These are phyloP conservation scores for Hyla sarda DNA, from an alignment of 2,113 vertebrate genomes.

Conservation along the genomic window DNA sequence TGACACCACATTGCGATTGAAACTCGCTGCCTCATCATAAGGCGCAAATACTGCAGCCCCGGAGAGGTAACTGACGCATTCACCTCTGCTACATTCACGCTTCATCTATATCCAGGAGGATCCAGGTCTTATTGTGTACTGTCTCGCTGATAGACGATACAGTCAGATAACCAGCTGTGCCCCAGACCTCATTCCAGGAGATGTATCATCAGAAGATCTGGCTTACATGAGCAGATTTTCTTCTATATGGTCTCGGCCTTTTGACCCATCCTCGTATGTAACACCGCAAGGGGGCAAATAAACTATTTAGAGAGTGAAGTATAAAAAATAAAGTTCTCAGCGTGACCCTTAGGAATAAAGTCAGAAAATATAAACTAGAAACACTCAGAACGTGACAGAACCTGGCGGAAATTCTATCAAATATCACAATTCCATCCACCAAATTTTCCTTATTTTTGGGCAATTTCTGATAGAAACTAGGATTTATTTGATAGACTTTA, in stretches of 20 bases:
- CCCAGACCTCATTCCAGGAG: background rate
- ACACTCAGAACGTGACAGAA: background rate
- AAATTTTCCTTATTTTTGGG: background rate
- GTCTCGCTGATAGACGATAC: conserved; percentile 35
- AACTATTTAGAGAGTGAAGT: background rate
- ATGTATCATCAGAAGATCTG: conserved; percentile 1
- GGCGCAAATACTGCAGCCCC: background rate
- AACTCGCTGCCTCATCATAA: background rate
- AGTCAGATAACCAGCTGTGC: conserved; percentile 21
- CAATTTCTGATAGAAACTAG: background rate
- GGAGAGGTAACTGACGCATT: background rate
- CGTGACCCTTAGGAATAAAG: background rate
- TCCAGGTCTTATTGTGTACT: background rate
- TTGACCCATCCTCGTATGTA: background rate
- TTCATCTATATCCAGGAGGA: background rate
- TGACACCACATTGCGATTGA: background rate
- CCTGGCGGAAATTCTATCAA: background rate
- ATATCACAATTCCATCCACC: no score
- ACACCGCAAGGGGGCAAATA: background rate
- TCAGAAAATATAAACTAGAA: background rate
- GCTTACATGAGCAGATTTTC: background rate
- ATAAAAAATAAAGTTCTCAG: background rate
- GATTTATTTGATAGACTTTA: background rate
- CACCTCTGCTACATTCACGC: background rate
- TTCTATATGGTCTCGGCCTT: background rate